Percentiles rank a stretch among this genome's conserved stretches.
Evolutionary conservation across 2,888 invertebrate genomes (phyloP).

Genomic region (Leptinotarsa haldemani): DNA sequence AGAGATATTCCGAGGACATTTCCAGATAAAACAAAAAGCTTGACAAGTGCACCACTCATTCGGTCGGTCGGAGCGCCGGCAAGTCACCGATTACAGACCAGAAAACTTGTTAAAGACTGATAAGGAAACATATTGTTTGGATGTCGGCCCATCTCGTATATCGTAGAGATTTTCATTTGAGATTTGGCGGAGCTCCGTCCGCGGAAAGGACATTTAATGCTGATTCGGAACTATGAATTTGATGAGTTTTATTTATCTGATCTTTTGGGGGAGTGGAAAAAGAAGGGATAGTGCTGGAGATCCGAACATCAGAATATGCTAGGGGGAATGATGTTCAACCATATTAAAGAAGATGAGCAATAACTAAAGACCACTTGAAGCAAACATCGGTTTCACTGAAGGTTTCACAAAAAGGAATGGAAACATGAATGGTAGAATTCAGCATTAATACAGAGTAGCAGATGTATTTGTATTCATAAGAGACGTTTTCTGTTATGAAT

Average conservation of each 20-base stretch:
- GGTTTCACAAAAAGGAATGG: no score
- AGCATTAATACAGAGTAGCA: no score
- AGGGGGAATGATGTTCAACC: background rate
- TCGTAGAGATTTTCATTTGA: slow-evolving; percentile 63
- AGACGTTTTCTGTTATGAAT: no score
- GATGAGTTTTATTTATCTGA: slow-evolving; percentile 66
- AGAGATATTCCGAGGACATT: slow-evolving; percentile 58
- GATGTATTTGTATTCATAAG: no score
- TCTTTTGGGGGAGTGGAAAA: slow-evolving; percentile 49
- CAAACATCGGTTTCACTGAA: no score
- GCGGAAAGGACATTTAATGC: slow-evolving; percentile 63
- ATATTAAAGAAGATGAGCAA: no score
- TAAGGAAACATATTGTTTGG: slow-evolving; percentile 58
- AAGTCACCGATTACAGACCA: slow-evolving; percentile 62
- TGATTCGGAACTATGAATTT: slow-evolving; percentile 65
- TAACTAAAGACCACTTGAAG: no score
- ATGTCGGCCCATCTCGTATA: slow-evolving; percentile 63
- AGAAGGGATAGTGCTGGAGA: slow-evolving; percentile 4
- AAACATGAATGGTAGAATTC: no score
- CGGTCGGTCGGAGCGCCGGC: slow-evolving; percentile 55
- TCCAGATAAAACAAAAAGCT: slow-evolving; percentile 62
- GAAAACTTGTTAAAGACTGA: slow-evolving; percentile 37
- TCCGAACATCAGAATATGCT: background rate
- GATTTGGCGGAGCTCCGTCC: slow-evolving; percentile 60
- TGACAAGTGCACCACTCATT: slow-evolving; percentile 61